phyloP scores from a whole-genome alignment of 2,113 vertebrate genomes.

The Gorilla gorilla region DNA sequence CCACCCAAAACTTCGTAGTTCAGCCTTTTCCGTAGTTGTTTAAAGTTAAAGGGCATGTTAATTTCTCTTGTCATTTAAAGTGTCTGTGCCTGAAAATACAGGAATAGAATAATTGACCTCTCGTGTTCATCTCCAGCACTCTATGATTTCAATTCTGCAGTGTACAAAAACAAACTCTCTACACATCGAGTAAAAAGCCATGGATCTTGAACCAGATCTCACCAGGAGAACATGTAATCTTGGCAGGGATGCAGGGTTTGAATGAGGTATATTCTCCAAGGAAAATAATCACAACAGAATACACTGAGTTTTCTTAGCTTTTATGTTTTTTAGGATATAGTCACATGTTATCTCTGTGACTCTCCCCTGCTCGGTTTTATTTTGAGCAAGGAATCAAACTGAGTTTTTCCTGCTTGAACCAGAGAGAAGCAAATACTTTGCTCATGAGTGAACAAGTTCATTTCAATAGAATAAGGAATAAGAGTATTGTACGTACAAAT shows the following conservation, averaged over 20 bases:
- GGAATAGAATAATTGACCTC: not conserved
- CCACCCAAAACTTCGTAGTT: not conserved
- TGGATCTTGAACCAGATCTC: not conserved
- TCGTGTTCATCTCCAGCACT: not conserved
- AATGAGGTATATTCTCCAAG: not conserved
- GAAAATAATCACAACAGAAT: constrained; percentile 13
- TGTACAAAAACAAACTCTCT: constrained; percentile 16
- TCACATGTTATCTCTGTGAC: not conserved
- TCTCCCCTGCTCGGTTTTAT: not conserved
- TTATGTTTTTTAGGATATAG: not conserved
- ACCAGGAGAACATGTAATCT: not conserved
- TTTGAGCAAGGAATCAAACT: constrained; percentile 3
- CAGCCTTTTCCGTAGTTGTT: not conserved
- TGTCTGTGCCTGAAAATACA: not conserved
- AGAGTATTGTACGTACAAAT: not conserved
- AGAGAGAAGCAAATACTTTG: not conserved
- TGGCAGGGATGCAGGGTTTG: not conserved
- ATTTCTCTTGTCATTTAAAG: not conserved
- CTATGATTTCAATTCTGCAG: not conserved
- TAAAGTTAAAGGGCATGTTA: not conserved
- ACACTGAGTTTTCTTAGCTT: not conserved
- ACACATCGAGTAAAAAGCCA: not conserved
- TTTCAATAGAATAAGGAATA: constrained; percentile 26
- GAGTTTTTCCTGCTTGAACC: not conserved
- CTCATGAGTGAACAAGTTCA: not conserved